phyloP scores from a whole-genome alignment of 2,888 invertebrate genomes.

The Mactromeris polynyma region DNA sequence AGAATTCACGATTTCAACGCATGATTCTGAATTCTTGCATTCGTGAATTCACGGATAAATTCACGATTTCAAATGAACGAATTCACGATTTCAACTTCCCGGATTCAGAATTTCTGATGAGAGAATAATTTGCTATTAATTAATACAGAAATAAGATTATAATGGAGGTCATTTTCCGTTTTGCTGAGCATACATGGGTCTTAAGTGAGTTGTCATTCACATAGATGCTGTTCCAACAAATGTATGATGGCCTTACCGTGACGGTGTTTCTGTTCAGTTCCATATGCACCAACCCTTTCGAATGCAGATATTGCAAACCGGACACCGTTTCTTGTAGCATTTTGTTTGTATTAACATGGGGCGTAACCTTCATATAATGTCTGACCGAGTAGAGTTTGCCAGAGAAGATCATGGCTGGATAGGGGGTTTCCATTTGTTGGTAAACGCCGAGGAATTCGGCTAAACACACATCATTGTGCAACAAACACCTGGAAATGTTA shows the following conservation, averaged over 20 bases:
- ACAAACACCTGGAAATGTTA: conserved; percentile 51
- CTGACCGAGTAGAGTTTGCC: conserved; percentile 54
- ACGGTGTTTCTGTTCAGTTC: conserved; percentile 60
- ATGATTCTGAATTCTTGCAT: too few species aligned
- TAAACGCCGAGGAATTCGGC: conserved; percentile 66
- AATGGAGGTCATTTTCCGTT: too few species aligned
- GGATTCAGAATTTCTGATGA: too few species aligned
- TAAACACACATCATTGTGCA: conserved; percentile 63
- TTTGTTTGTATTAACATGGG: conserved; percentile 38
- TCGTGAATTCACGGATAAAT: too few species aligned
- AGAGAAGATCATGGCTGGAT: conserved; percentile 57
- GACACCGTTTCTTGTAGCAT: conserved; percentile 44
- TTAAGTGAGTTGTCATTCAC: too few species aligned
- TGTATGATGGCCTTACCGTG: conserved; percentile 46
- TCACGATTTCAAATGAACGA: too few species aligned
- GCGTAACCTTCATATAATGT: conserved; percentile 31
- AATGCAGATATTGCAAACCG: conserved; percentile 63
- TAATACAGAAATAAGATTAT: too few species aligned
- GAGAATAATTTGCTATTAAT: too few species aligned
- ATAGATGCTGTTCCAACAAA: too few species aligned
- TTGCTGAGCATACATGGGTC: too few species aligned
- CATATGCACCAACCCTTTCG: conserved; percentile 68
- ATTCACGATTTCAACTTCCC: too few species aligned
- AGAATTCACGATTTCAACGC: too few species aligned
- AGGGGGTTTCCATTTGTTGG: conserved; percentile 49